Evolutionary conservation across 2,113 vertebrate species (phyloP).

Genomic region (Ceyx melanurus): DNA sequence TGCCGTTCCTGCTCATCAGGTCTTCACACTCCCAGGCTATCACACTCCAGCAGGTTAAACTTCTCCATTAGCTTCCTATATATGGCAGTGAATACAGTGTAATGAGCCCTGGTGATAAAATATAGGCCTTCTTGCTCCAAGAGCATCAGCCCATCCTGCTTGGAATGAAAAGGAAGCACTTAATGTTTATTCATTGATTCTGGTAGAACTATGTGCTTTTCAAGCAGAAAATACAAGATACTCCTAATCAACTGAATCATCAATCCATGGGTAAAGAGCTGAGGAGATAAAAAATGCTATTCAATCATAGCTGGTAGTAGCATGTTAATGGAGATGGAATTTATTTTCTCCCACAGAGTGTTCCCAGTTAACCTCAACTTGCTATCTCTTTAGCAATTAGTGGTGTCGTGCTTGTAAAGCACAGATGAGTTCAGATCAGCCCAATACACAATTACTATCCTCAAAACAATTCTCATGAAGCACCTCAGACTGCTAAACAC

Average conservation of each 20-base stretch:
- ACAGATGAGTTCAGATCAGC: not conserved
- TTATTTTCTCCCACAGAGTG: slow-evolving; percentile 14
- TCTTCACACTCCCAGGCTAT: not conserved
- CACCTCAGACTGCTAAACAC: not conserved
- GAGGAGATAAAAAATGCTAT: slow-evolving; percentile 42
- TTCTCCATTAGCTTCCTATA: not conserved
- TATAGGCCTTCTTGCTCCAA: not conserved
- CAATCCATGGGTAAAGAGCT: slow-evolving; percentile 35
- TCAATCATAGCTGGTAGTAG: slow-evolving; percentile 18
- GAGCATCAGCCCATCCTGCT: not conserved
- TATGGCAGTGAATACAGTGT: not conserved
- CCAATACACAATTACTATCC: not conserved
- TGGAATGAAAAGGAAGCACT: slow-evolving; percentile 33
- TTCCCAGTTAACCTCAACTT: slow-evolving; percentile 8
- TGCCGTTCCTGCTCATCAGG: not conserved
- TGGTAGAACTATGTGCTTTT: slow-evolving; percentile 49
- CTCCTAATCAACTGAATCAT: slow-evolving; percentile 50
- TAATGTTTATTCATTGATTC: slow-evolving; percentile 65
- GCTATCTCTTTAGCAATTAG: not conserved
- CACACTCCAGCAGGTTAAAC: not conserved
- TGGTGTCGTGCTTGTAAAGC: not conserved
- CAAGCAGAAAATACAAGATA: slow-evolving; percentile 47
- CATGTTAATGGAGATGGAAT: slow-evolving; percentile 16
- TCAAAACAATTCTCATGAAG: not conserved
- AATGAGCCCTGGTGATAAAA: not conserved